A percentile compares a stretch with the other conserved stretches of the same genome.
These are phyloP conservation scores for Ridgeia piscesae DNA, from an alignment of 1,140 invertebrate species.

Conservation along the genomic window DNA sequence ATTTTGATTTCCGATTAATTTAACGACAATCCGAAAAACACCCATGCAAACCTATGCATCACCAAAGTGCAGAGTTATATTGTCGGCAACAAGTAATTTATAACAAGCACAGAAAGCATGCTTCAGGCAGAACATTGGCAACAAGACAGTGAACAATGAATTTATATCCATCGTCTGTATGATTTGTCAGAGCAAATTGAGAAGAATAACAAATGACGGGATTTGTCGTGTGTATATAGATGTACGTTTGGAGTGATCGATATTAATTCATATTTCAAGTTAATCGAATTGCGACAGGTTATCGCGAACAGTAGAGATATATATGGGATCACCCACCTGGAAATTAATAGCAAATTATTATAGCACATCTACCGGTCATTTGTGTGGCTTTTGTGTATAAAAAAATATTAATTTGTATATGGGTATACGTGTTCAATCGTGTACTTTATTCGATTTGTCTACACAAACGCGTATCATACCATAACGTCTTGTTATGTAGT, in stretches of 20 bases:
- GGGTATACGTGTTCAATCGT: too few relatives aligned
- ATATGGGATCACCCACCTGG: not conserved
- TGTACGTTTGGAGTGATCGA: not conserved
- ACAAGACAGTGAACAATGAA: not conserved
- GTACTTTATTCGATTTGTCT: not conserved
- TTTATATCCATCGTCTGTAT: not conserved
- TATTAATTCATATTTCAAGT: not conserved
- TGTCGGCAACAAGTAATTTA: not conserved
- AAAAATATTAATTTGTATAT: too few relatives aligned
- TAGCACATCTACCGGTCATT: not conserved
- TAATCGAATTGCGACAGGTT: not conserved
- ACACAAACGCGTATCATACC: not conserved
- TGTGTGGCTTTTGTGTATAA: too few relatives aligned
- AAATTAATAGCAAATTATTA: not conserved
- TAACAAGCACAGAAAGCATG: not conserved
- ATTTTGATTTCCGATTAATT: constrained; percentile 1
- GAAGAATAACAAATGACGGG: not conserved
- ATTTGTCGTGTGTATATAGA: not conserved
- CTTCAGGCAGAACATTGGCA: not conserved
- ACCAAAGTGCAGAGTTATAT: not conserved
- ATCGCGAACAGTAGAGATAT: not conserved
- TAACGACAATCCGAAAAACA: not conserved
- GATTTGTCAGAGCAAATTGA: not conserved
- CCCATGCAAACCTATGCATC: not conserved
- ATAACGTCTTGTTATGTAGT: not conserved